phyloP scores from a whole-genome alignment of 2,888 invertebrate species.

The Hydroisotoma schaefferi region DNA sequence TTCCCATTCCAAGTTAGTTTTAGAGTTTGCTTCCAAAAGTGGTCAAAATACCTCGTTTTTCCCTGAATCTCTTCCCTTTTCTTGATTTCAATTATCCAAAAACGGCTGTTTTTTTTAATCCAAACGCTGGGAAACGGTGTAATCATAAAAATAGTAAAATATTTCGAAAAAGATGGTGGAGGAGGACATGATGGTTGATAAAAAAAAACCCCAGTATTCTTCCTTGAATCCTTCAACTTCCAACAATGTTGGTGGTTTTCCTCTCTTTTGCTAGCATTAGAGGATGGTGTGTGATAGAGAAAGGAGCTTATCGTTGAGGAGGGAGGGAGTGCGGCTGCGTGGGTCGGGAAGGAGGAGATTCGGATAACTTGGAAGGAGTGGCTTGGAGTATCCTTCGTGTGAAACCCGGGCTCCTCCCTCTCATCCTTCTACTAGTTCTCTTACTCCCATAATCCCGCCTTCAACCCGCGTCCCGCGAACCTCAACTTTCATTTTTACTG shows the following conservation, averaged over 20 bases:
- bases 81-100: too few species aligned
- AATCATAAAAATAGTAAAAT: too few species aligned
- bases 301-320: neutral
- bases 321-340: conserved; percentile 3
- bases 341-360: neutral
- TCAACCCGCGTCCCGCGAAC: neutral
- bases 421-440: neutral
- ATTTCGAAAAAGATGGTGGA: too few species aligned
- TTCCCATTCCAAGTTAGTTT: too few species aligned
- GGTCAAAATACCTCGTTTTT: too few species aligned
- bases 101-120: too few species aligned
- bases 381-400: neutral
- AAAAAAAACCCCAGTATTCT: too few species aligned
- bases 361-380: neutral
- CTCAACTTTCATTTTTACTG: neutral
- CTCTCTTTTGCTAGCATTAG: neutral
- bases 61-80: too few species aligned
- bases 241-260: neutral
- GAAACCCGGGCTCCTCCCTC: neutral
- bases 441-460: neutral
- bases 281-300: neutral
- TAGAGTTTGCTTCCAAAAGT: too few species aligned
- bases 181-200: too few species aligned
- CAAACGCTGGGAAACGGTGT: too few species aligned
- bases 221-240: too few species aligned